Base-by-base conservation (phyloP, 92 coral and sea anemone species). In the Porites lobata region DNA sequence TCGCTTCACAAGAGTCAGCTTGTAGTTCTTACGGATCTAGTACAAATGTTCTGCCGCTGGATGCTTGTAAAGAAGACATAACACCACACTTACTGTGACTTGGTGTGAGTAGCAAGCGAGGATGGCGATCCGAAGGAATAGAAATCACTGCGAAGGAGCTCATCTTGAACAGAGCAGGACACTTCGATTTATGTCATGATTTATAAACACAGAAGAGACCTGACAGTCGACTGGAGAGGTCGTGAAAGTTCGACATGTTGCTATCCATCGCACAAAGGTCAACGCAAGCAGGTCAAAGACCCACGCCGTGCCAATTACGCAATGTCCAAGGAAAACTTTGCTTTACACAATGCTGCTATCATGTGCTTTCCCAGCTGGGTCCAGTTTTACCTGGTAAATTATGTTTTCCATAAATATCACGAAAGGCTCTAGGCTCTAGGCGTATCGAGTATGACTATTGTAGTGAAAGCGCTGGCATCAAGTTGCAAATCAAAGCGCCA, bases 81-180 rank as follows among this genome's bases (percentile, higher is more conserved):
- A 78, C 75, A 19, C 63, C 89, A 58, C 77, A 85, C 72, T 59
- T 90, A 64, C 72, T 79, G 50, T 47, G 67, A 50, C 85, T 69
- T 52, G 86, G 90, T 22, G 78, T 78, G 58, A 77, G 89, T 70
- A 63, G 76, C 26, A 85, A 85, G 80, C 70, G 76, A 72, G 89
- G 89, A 43, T 73, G 92, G 22, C 71, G 72, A 20, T 22, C 70
- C 52, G 70, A 43, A 43, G 24, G 85, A 69, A 51, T 32, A 56
- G 38, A 29, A 1, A 62, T 89, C 77, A 62, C 61, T 22, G 92
- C 84, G 57, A 47, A 52, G 64, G 50, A 79, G 11, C 65, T 89
- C 29, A 89, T 77, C 54, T 62, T 89, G 56, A 89, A 89, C 78
- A 88, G 92, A 29, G 78, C 89, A 61, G 91, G 87, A 14, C 64